Conservation (phyloP, 23 tunicate genomes). For the Corella eumyota region DNA sequence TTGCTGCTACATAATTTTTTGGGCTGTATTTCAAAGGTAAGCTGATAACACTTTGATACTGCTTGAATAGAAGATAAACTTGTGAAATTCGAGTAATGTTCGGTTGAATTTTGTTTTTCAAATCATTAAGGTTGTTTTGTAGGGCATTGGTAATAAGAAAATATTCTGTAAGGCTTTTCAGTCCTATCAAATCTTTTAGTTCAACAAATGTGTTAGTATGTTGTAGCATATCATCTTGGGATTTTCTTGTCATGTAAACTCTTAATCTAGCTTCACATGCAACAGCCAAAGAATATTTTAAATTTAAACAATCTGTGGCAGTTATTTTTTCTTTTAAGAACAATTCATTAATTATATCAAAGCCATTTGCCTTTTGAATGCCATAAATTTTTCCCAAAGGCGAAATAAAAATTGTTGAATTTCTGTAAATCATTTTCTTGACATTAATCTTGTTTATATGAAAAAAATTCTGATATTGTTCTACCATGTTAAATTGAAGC, state of each 20-base stretch:
- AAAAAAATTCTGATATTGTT: no score
- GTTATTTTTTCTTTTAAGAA: slow-evolving; percentile 11
- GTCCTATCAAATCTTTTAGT: no score
- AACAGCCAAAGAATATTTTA: slow-evolving; percentile 46
- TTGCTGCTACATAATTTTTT: no score
- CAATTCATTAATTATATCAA: slow-evolving; percentile 29
- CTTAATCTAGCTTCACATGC: slow-evolving; percentile 63
- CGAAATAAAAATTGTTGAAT: slow-evolving; percentile 33
- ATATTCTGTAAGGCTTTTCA: neutral
- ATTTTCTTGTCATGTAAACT: slow-evolving; percentile 28
- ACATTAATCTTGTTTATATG: slow-evolving; percentile 19
- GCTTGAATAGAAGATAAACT: no score
- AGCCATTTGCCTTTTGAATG: slow-evolving; percentile 17
- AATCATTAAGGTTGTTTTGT: neutral
- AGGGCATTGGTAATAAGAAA: neutral
- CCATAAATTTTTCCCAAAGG: slow-evolving; percentile 35
- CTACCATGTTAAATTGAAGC: no score
- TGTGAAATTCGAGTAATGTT: no score
- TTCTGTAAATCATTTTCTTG: slow-evolving; percentile 45
- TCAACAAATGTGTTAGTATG: no score
- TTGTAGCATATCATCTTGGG: slow-evolving; percentile 36
- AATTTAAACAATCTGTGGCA: slow-evolving; percentile 2
- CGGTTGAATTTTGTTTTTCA: neutral
- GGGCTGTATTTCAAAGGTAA: no score
- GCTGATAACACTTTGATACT: no score